Evolutionary conservation across 2,113 vertebrate genomes (phyloP).

Genomic region (Stegostoma tigrinum): DNA sequence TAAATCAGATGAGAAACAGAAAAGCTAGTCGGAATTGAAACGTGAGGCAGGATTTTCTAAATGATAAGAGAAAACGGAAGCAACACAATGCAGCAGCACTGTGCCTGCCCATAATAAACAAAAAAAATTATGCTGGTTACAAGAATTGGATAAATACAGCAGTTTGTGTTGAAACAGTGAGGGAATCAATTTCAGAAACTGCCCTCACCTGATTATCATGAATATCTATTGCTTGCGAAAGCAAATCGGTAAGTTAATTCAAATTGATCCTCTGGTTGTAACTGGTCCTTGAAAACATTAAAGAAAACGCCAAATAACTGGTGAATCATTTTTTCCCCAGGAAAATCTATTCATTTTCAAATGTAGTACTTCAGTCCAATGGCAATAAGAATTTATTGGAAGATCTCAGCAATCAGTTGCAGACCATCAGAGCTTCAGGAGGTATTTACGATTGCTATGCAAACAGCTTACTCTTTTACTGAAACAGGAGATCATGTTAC

Average conservation of each 20-base stretch:
- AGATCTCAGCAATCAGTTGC: neutral
- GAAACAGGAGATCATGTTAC: neutral
- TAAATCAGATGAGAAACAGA: neutral
- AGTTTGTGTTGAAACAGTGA: neutral
- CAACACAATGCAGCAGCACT: neutral
- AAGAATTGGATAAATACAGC: neutral
- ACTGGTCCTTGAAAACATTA: too few relatives aligned
- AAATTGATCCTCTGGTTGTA: neutral
- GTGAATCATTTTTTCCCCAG: neutral
- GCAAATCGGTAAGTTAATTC: neutral
- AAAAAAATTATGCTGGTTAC: neutral
- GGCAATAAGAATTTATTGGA: too few relatives aligned
- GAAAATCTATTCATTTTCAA: neutral
- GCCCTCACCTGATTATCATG: neutral
- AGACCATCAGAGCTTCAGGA: slow-evolving; percentile 27
- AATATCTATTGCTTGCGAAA: neutral
- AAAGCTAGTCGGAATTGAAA: slow-evolving; percentile 1
- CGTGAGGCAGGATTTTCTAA: neutral
- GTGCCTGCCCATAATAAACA: neutral
- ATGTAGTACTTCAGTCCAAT: neutral
- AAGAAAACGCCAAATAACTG: neutral
- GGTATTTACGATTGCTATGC: neutral
- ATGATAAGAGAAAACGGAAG: neutral
- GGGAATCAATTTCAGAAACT: neutral
- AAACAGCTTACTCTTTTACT: neutral